A percentile compares a stretch with the other conserved stretches of the same genome.
These are phyloP conservation scores for Hermaeophaga mercurialis DNA, from an alignment of 2,888 invertebrate genomes.

Conservation along the genomic window DNA sequence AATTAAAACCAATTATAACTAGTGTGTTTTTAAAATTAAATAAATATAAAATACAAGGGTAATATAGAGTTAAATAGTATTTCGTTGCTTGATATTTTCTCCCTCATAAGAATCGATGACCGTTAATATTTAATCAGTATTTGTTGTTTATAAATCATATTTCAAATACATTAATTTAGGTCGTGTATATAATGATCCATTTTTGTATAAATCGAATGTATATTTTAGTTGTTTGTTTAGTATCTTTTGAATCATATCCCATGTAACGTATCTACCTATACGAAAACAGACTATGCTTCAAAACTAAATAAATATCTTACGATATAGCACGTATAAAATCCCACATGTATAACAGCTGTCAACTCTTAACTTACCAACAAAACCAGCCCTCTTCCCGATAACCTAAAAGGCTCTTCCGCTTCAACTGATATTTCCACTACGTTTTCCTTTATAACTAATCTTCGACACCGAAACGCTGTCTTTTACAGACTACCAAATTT, in stretches of 20 bases:
- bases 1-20: neutral
- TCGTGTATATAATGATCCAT: no score
- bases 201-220: no score
- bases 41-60: no score
- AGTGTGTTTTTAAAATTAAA: neutral
- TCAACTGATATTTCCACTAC: constrained; percentile 42
- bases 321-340: constrained; percentile 48
- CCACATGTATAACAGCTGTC: constrained; percentile 56
- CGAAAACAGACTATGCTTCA: constrained; percentile 40
- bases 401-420: constrained; percentile 51
- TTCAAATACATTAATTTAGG: no score
- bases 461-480: constrained; percentile 24
- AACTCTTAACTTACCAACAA: constrained; percentile 48
- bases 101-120: no score
- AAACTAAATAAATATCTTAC: constrained; percentile 51
- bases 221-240: no score
- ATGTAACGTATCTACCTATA: constrained; percentile 24
- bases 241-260: constrained; percentile 30
- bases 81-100: no score
- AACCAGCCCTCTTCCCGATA: constrained; percentile 53
- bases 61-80: no score
- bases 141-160: no score
- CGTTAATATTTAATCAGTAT: no score
- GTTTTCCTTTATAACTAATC: constrained; percentile 35
- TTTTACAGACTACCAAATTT: constrained; percentile 30